Evolutionary conservation across 2,797 vertebrate genomes (phyloP).

Genomic region (Hydrophis major): DNA sequence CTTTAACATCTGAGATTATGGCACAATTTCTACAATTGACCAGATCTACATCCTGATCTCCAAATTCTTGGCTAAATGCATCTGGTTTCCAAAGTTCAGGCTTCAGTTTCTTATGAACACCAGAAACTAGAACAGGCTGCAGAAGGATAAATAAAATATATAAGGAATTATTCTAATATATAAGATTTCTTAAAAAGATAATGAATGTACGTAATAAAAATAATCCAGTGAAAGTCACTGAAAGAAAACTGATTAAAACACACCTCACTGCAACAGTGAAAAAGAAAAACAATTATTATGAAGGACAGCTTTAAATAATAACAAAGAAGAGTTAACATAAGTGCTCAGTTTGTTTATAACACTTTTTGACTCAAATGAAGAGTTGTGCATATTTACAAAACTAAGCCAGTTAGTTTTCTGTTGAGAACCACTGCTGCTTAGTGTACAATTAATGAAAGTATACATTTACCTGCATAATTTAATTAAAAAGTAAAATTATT

Average conservation of each 20-base stretch:
- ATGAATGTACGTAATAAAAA: not conserved
- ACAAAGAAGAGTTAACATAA: not conserved
- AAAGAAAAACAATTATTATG: not conserved
- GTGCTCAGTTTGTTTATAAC: not conserved
- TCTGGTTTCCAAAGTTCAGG: slow-evolving; percentile 88
- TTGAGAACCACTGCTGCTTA: not conserved
- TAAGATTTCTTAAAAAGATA: not conserved
- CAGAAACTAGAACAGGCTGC: slow-evolving; percentile 97
- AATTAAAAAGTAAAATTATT: not conserved
- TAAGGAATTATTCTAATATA: slow-evolving; percentile 57
- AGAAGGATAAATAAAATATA: slow-evolving; percentile 68
- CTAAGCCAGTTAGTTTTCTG: not conserved
- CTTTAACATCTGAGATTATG: slow-evolving; percentile 98
- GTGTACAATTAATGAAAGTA: not conserved
- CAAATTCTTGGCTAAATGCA: slow-evolving; percentile 97
- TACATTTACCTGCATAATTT: not conserved
- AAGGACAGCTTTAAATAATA: not conserved
- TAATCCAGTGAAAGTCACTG: not conserved
- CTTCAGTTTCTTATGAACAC: slow-evolving; percentile 94
- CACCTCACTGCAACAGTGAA: not conserved
- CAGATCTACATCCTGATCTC: slow-evolving; percentile 97
- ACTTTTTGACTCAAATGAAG: not conserved
- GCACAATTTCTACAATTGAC: slow-evolving; percentile 98
- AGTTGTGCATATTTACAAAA: not conserved
- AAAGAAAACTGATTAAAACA: not conserved